phyloP scores from a whole-genome alignment of 2,113 vertebrate genomes.

The Sander vitreus region DNA sequence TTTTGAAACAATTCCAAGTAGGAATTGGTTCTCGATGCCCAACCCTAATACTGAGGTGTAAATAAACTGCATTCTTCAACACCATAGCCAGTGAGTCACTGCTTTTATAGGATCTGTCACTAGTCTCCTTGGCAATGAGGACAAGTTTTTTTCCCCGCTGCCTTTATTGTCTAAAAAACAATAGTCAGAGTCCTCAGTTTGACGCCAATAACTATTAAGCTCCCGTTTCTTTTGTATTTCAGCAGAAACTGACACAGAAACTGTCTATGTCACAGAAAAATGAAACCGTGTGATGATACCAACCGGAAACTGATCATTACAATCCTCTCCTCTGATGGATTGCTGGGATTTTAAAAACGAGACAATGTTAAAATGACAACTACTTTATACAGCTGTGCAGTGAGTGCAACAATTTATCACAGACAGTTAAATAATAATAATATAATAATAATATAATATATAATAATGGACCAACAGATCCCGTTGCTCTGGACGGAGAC shows the following conservation, averaged over 20 bases:
- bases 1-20: too few species aligned
- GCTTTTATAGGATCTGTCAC: constrained; percentile 43
- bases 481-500: too few species aligned
- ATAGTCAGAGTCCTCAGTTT: constrained; percentile 57
- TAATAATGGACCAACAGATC: too few species aligned
- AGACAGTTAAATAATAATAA: too few species aligned
- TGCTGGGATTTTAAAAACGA: not conserved
- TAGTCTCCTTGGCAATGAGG: constrained; percentile 31
- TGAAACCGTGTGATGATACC: not conserved
- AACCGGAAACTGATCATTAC: constrained; percentile 5
- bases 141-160: constrained; percentile 11
- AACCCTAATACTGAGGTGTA: constrained; percentile 26
- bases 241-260: constrained; percentile 34
- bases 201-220: constrained; percentile 63
- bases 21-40: too few species aligned
- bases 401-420: not conserved
- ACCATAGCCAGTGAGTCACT: constrained; percentile 39
- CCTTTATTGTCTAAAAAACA: constrained; percentile 60
- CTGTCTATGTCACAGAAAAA: constrained; percentile 22
- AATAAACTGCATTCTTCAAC: constrained; percentile 43
- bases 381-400: not conserved
- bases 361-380: not conserved
- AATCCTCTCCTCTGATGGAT: constrained; percentile 27
- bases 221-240: constrained; percentile 37
- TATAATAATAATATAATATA: too few species aligned